phyloP scores from a whole-genome alignment of 2,113 vertebrate genomes.

The Microtus pennsylvanicus region DNA sequence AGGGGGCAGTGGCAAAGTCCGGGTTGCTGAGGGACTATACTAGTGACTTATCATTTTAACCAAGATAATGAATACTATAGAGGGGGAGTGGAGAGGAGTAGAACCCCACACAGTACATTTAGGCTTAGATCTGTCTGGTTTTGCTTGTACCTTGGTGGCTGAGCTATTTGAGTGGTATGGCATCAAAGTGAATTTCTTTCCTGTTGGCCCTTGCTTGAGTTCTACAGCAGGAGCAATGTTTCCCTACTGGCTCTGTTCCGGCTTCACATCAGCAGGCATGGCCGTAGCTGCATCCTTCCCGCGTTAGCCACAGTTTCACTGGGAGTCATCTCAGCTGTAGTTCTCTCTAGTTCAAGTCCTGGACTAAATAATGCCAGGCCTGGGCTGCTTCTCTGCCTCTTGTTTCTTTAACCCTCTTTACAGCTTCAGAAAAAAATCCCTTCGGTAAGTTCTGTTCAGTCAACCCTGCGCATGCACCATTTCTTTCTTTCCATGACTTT shows the following conservation, averaged over 20 bases:
- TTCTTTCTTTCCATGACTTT: conserved; percentile 1
- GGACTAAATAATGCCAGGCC: neutral
- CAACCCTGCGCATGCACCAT: neutral
- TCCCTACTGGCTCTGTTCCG: too few species aligned
- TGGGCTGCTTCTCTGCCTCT: neutral
- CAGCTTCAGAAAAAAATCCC: neutral
- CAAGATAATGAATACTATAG: neutral
- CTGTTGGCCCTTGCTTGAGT: neutral
- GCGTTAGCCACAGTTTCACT: too few species aligned
- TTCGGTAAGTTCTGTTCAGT: neutral
- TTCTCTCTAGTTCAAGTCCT: neutral
- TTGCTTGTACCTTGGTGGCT: neutral
- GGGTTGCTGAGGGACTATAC: neutral
- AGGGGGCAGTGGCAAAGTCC: neutral
- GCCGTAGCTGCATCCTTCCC: neutral
- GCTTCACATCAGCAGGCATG: neutral
- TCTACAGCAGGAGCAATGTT: neutral
- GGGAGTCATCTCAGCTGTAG: neutral
- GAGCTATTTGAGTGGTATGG: neutral
- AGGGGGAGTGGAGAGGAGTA: neutral
- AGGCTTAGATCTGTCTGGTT: neutral
- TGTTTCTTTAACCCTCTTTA: neutral
- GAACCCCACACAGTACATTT: neutral
- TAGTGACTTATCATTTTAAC: neutral
- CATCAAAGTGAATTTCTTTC: neutral